Evolutionary conservation across 2,888 invertebrate species (phyloP).

Genomic region (Caenorhabditis japonica): DNA sequence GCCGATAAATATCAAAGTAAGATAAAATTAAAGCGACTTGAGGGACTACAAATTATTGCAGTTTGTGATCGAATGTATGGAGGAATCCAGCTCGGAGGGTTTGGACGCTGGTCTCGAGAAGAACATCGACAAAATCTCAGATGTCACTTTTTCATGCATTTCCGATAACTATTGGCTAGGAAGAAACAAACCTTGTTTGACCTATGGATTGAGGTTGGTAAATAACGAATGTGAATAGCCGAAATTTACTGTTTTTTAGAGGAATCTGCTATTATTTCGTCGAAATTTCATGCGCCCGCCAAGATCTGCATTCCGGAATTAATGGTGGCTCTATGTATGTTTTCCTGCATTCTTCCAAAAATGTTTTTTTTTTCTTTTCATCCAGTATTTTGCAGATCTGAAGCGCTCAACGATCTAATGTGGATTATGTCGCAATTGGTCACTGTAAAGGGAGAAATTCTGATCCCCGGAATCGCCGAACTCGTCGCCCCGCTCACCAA

Average conservation of each 20-base stretch:
- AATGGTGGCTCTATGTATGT: conserved; percentile 92
- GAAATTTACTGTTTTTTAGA: conserved; percentile 78
- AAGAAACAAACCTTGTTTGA: conserved; percentile 94
- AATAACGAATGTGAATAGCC: too few relatives aligned
- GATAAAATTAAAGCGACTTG: not conserved
- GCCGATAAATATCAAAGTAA: conserved; percentile 82
- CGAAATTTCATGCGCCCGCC: conserved; percentile 84
- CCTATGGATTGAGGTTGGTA: conserved; percentile 86
- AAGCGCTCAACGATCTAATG: conserved; percentile 92
- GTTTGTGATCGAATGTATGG: conserved; percentile 98
- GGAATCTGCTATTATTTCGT: conserved; percentile 88
- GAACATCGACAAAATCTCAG: conserved; percentile 75
- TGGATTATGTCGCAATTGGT: conserved; percentile 88
- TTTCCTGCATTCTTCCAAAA: not conserved
- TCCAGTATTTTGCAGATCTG: conserved; percentile 79
- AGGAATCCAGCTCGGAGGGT: conserved; percentile 96
- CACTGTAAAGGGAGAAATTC: conserved; percentile 88
- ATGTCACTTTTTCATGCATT: conserved; percentile 94
- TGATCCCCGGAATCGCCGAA: conserved; percentile 83
- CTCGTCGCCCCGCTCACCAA: conserved; percentile 83
- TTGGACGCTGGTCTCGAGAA: conserved; percentile 86
- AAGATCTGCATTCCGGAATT: conserved; percentile 95
- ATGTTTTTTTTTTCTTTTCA: too few relatives aligned
- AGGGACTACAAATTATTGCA: conserved; percentile 72
- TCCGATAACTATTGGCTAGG: conserved; percentile 99